Conservation (phyloP, 2,113 vertebrate genomes). For the Irena cyanogastra region DNA sequence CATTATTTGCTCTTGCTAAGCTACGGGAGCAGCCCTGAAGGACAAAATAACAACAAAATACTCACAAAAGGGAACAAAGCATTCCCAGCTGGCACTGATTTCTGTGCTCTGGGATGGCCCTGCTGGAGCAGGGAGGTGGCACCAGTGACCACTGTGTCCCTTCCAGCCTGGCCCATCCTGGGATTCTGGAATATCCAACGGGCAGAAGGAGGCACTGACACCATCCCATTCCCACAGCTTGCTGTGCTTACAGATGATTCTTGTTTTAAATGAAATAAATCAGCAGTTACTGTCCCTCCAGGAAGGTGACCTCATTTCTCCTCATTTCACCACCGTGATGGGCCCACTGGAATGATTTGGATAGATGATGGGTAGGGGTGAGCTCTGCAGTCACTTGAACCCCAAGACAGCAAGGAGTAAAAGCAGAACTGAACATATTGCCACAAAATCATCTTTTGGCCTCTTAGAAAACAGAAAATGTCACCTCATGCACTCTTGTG, state of each 20-base stretch:
- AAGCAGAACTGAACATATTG: not conserved
- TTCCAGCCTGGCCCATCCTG: not conserved
- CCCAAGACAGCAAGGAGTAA: not conserved
- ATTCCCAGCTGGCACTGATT: not conserved
- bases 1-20: not conserved
- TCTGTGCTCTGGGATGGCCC: not conserved
- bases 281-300: not conserved
- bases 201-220: not conserved
- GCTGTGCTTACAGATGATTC: not conserved
- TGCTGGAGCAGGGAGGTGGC: not conserved
- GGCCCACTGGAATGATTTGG: not conserved
- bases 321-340: not conserved
- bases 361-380: not conserved
- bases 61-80: not conserved
- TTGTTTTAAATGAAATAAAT: not conserved
- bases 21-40: not conserved
- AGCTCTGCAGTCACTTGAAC: not conserved
- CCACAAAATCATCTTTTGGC: not conserved
- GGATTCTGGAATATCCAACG: not conserved
- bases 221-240: not conserved
- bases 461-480: not conserved
- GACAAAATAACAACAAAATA: not conserved
- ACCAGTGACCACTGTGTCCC: not conserved
- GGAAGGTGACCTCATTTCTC: not conserved
- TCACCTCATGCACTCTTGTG: not conserved